Percentiles rank a stretch among this genome's conserved stretches.
Evolutionary conservation across 2,888 invertebrate species (phyloP).

Genomic region (Drosophila anceps): DNA sequence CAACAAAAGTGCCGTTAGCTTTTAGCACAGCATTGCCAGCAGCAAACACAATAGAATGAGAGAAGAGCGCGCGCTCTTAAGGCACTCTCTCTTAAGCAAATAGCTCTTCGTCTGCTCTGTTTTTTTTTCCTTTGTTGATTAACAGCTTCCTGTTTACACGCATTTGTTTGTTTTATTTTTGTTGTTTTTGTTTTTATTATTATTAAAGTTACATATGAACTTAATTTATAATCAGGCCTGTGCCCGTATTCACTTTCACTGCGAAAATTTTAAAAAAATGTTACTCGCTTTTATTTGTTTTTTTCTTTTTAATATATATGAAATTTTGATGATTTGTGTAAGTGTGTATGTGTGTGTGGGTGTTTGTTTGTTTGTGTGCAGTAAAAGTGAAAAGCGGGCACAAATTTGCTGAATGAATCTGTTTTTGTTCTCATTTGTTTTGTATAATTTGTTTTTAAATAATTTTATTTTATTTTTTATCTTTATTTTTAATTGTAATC

Average conservation of each 20-base stretch:
- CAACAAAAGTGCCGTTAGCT: constrained; percentile 17
- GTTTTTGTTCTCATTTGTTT: constrained; percentile 46
- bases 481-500: constrained; percentile 70
- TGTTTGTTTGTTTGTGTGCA: constrained; percentile 10
- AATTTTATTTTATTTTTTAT: constrained; percentile 48
- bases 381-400: constrained; percentile 55
- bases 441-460: constrained; percentile 67
- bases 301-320: constrained; percentile 28
- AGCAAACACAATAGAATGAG: background rate
- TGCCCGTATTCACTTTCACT: constrained; percentile 51
- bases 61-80: constrained; percentile 38
- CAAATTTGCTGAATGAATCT: constrained; percentile 60
- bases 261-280: constrained; percentile 40
- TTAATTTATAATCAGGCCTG: constrained; percentile 70
- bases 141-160: constrained; percentile 47
- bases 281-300: constrained; percentile 8
- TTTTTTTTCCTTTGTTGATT: constrained; percentile 12
- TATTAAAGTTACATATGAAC: constrained; percentile 80
- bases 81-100: constrained; percentile 12
- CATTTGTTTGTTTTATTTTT: constrained; percentile 37
- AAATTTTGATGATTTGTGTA: constrained; percentile 39
- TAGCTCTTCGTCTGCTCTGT: constrained; percentile 50
- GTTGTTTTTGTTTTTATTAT: constrained; percentile 69
- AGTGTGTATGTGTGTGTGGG: background rate
- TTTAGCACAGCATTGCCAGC: constrained; percentile 51